A percentile compares a stretch with the other conserved stretches of the same genome.
Evolutionary conservation across 2,797 vertebrate species (phyloP).

Genomic region (Anguilla pacifica): DNA sequence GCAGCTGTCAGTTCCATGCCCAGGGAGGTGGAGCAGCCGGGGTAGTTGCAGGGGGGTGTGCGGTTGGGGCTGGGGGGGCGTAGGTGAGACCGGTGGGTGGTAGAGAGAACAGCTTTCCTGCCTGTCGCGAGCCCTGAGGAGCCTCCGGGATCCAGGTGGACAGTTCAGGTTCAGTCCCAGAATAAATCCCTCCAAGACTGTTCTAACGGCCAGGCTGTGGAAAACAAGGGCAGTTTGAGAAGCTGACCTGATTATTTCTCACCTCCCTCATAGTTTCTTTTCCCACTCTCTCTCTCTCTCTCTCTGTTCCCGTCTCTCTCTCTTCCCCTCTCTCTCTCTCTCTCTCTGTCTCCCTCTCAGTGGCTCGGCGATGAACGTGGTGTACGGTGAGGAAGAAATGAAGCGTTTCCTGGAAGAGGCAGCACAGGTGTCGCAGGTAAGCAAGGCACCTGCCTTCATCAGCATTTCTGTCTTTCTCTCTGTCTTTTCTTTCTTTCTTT

Average conservation of each 20-base stretch:
- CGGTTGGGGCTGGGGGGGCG: conserved; percentile 22
- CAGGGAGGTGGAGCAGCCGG: conserved; percentile 40
- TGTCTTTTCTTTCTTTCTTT: neutral
- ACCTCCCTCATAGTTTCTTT: conserved; percentile 29
- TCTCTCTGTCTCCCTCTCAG: conserved; percentile 57
- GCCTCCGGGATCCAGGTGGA: conserved; percentile 35
- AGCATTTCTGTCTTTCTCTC: neutral
- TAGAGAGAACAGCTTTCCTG: conserved; percentile 32
- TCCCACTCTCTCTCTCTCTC: conserved; percentile 21
- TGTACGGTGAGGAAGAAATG: conserved; percentile 87
- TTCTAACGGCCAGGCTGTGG: conserved; percentile 67
- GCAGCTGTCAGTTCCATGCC: conserved; percentile 20
- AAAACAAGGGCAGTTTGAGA: conserved; percentile 54
- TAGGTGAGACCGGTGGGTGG: neutral
- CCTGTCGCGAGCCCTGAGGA: neutral
- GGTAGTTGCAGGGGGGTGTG: neutral
- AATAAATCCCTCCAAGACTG: conserved; percentile 62
- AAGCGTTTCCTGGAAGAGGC: conserved; percentile 94
- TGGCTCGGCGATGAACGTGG: conserved; percentile 94
- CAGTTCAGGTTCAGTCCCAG: conserved; percentile 45
- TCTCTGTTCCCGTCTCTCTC: conserved; percentile 24
- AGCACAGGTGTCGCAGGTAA: conserved; percentile 92
- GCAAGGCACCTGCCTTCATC: conserved; percentile 22
- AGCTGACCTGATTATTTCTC: conserved; percentile 68
- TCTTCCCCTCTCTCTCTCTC: conserved; percentile 31